A percentile compares a stretch with the other conserved stretches of the same genome.
phyloP scores from a whole-genome alignment of 2,113 vertebrate species.

The Malurus alboscapulatus region DNA sequence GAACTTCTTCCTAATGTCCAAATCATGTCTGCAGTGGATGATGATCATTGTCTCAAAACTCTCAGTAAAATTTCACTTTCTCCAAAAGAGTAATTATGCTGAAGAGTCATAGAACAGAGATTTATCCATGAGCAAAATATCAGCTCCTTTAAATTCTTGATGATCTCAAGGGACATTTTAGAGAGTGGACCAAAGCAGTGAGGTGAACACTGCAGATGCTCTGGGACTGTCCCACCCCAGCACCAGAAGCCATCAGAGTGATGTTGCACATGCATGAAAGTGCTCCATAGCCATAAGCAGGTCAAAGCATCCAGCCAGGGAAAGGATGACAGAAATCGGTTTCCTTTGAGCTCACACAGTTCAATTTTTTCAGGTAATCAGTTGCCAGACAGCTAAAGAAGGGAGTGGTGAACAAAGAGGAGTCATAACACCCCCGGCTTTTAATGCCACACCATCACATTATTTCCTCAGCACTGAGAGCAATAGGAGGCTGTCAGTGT shows the following conservation, averaged over 20 bases:
- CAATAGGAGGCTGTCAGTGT: background rate
- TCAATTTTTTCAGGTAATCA: background rate
- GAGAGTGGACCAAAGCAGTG: background rate
- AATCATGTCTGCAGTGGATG: background rate
- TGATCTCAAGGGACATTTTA: background rate
- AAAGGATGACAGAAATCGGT: background rate
- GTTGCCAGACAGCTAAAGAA: background rate
- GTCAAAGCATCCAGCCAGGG: background rate
- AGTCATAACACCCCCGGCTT: background rate
- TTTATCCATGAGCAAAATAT: background rate
- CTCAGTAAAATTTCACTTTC: background rate
- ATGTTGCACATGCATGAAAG: fast-evolving
- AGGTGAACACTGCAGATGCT: background rate
- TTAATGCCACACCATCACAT: background rate
- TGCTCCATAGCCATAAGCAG: background rate
- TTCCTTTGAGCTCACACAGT: background rate
- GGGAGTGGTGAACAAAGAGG: background rate
- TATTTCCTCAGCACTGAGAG: background rate
- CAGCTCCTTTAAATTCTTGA: background rate
- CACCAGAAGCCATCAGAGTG: background rate
- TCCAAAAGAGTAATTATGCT: background rate
- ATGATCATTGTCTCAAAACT: background rate
- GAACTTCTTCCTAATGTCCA: background rate
- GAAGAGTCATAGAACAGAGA: background rate
- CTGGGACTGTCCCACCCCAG: background rate